These are phyloP conservation scores for Lasioglossum zephyrum DNA, from an alignment of 2,888 invertebrate genomes.

Conservation along the genomic window DNA sequence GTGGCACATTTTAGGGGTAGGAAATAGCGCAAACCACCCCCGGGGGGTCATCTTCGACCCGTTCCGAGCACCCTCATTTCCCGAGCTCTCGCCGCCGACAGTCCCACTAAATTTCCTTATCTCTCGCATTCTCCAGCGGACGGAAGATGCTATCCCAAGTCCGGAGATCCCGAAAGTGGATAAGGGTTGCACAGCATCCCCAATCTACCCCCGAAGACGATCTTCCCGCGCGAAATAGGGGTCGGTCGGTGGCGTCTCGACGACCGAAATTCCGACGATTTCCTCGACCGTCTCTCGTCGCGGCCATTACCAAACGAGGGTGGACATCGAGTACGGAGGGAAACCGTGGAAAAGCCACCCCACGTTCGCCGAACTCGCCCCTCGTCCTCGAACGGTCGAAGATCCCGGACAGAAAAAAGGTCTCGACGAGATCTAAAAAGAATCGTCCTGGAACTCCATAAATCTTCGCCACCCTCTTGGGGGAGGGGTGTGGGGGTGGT, in stretches of 20 bases:
- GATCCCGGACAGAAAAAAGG: slow-evolving; percentile 59
- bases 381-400: slow-evolving; percentile 15
- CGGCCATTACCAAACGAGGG: background rate
- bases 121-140: slow-evolving; percentile 1
- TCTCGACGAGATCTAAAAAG: slow-evolving; percentile 73
- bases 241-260: background rate
- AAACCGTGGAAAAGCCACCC: background rate
- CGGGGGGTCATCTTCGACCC: background rate
- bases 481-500: background rate
- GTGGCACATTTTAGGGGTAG: background rate
- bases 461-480: slow-evolving; percentile 62
- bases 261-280: slow-evolving; percentile 2
- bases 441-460: slow-evolving; percentile 76
- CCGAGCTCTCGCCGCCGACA: background rate
- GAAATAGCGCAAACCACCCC: background rate
- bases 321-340: background rate
- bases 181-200: slow-evolving; percentile 22
- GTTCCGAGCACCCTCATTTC: background rate
- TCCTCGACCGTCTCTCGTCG: background rate
- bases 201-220: background rate
- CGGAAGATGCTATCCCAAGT: slow-evolving; percentile 31
- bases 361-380: background rate
- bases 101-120: background rate
- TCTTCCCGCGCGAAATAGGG: background rate
- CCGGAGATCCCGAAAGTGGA: slow-evolving; percentile 25